Base-by-base conservation (phyloP, 2,888 invertebrate genomes). In the Dorcus parallelipipedus region DNA sequence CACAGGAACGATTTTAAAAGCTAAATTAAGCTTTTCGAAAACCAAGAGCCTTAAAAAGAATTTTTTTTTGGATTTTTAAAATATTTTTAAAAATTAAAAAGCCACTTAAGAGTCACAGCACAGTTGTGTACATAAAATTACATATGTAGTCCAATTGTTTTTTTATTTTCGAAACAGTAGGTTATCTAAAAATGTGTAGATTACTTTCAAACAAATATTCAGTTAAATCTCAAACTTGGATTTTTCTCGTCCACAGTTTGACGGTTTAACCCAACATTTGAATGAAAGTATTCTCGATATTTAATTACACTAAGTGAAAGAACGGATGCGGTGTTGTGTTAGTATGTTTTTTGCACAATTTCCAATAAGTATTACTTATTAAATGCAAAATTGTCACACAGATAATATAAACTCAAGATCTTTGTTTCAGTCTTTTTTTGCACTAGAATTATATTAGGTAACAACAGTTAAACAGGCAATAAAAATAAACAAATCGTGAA, bases 41-140 rank as follows among this genome's bases (percentile, higher is more conserved):
- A 73, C 71, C 69, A 67, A 74, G 70, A 75, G 74, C 73, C 69
- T 69, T 70, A 67, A 71, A 69, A 69, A 66, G n/a, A 23, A 56
- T 56, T 57, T 63, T 56, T 62, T 64, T 64, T 59, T 56, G 23
- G 56, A 67, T 64, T 68, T 72, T 70, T 65, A 65, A 56, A 67
- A 71, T 73, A 71, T 74, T 75, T 76, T 77, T 78, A 78, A 76
- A 79, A 79, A 79, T 79, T 79, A 79, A 80, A 81, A 81, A 81
- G 80, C 80, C 81, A 81, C 81, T 81, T 80, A 79, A 79, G 78
- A 79, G 79, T 81, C 81, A 81, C 81, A 81, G 81, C 81, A 80
- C 81, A 80, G 80, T 80, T 80, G 79, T 80, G 79, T 80, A 80
- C 79, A 80, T 76, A 75, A 75, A 74, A 74, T 75, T 75, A 75